Percentiles rank a stretch among this genome's conserved stretches.
Evolutionary conservation across 2,888 invertebrate species (phyloP).

Genomic region (Tinea trinotella): DNA sequence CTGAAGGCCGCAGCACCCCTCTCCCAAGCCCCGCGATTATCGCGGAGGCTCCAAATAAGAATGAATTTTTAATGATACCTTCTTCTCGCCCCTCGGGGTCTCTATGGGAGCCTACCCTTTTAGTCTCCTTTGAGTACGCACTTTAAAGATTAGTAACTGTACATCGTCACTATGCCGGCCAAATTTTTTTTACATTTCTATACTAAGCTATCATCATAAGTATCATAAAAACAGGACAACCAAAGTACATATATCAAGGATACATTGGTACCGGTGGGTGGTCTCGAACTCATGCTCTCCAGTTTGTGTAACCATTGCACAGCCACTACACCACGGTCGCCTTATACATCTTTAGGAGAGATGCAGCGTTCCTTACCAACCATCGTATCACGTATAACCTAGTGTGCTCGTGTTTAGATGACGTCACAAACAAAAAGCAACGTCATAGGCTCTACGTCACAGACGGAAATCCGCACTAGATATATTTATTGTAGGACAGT

Average conservation of each 20-base stretch:
- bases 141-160: constrained; percentile 68
- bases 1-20: not conserved
- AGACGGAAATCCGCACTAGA: constrained; percentile 62
- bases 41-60: constrained; percentile 60
- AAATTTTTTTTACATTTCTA: too few relatives aligned
- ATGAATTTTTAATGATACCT: constrained; percentile 69
- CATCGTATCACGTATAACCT: not conserved
- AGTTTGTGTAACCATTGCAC: too few relatives aligned
- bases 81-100: constrained; percentile 31
- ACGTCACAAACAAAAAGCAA: constrained; percentile 11
- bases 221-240: too few relatives aligned
- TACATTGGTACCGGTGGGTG: too few relatives aligned
- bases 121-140: constrained; percentile 42
- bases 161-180: too few relatives aligned
- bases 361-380: not conserved
- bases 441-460: constrained; percentile 51
- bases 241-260: too few relatives aligned
- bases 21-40: constrained; percentile 43
- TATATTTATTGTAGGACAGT: constrained; percentile 43
- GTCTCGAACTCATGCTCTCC: too few relatives aligned
- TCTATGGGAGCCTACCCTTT: constrained; percentile 24
- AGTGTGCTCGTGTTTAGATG: not conserved
- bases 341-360: not conserved
- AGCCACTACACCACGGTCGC: too few relatives aligned
- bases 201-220: too few relatives aligned